phyloP scores from a whole-genome alignment of 2,113 vertebrate species.

The Candoia aspera region DNA sequence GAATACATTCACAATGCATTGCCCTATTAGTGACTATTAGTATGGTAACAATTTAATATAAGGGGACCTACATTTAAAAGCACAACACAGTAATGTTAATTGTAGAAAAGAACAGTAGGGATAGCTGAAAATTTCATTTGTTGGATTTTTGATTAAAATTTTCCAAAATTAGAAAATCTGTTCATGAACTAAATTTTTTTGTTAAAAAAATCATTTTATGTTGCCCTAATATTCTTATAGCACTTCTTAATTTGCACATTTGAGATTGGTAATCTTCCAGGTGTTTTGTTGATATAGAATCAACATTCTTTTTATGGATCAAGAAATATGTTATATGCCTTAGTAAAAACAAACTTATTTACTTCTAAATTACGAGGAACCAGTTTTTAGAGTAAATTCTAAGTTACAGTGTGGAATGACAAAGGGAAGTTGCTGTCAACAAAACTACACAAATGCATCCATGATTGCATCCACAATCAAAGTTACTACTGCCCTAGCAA shows the following conservation, averaged over 20 bases:
- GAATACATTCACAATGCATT: not conserved
- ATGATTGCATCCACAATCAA: not conserved
- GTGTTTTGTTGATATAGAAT: slow-evolving; percentile 29
- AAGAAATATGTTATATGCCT: slow-evolving; percentile 36
- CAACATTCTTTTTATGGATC: slow-evolving; percentile 40
- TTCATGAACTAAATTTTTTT: not conserved
- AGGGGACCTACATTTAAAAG: not conserved
- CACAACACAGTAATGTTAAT: not conserved
- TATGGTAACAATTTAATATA: not conserved
- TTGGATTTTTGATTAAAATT: not conserved
- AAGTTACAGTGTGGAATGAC: not conserved
- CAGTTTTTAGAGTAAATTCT: not conserved
- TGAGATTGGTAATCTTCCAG: not conserved
- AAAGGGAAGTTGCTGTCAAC: not conserved
- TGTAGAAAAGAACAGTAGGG: not conserved
- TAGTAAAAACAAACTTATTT: slow-evolving; percentile 19
- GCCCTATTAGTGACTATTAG: not conserved
- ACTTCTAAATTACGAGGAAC: not conserved
- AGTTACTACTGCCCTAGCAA: not conserved
- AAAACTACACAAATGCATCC: not conserved
- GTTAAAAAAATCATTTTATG: slow-evolving; percentile 28
- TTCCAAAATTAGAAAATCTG: not conserved
- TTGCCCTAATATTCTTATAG: slow-evolving; percentile 45
- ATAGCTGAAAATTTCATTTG: not conserved
- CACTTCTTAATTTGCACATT: slow-evolving; percentile 43